Evolutionary conservation across 2,888 invertebrate species (phyloP).

Genomic region (Neria commutata): DNA sequence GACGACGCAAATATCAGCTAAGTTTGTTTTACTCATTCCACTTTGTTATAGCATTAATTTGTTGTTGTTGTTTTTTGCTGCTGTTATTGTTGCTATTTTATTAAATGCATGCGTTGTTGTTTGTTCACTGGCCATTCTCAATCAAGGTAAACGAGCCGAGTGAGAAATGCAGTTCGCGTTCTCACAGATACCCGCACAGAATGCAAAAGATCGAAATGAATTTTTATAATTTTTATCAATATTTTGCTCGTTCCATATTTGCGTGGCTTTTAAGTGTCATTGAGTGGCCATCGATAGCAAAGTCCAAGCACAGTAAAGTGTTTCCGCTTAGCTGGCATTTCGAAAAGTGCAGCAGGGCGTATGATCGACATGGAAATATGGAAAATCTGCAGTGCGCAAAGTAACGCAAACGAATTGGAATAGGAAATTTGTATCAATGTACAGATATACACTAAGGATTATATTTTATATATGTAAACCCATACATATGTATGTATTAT

Average conservation of each 20-base stretch:
- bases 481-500: background rate
- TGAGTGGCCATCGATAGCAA: background rate
- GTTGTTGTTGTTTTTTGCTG: constrained; percentile 1
- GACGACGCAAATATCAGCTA: no score
- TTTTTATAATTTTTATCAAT: no score
- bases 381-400: background rate
- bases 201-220: constrained; percentile 16
- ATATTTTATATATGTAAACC: background rate
- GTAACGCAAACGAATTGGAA: background rate
- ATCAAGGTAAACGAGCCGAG: constrained; percentile 23
- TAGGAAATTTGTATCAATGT: background rate
- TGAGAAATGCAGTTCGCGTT: background rate
- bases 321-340: background rate
- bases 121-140: constrained; percentile 17
- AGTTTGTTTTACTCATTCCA: no score
- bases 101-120: no score
- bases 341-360: background rate
- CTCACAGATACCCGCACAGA: constrained; percentile 29
- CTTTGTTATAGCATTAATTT: background rate
- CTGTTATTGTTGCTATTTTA: constrained; percentile 3
- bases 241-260: background rate
- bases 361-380: background rate
- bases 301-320: background rate
- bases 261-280: background rate
- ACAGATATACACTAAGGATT: background rate